Conservation (phyloP, 1,140 invertebrate species). For the Caenorhabditis latens region DNA sequence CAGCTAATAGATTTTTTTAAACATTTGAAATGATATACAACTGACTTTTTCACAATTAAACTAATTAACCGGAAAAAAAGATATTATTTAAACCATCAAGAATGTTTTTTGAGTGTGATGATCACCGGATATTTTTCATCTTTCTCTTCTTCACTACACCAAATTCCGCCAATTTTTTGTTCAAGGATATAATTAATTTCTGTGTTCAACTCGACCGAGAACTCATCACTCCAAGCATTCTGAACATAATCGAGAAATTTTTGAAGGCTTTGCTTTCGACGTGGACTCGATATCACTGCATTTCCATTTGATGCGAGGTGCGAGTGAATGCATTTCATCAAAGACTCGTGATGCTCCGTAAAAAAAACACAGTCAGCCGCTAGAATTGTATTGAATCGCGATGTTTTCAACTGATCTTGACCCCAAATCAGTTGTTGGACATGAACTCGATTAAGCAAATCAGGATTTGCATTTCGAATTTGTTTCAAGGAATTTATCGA, state of each 20-base stretch:
- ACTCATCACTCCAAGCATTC: slow-evolving; percentile 2
- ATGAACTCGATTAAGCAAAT: neutral
- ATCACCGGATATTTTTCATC: slow-evolving; percentile 21
- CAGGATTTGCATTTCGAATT: slow-evolving; percentile 2
- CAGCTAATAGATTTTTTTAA: neutral
- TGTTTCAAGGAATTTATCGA: slow-evolving; percentile 31
- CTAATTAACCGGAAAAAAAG: neutral
- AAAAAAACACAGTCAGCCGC: slow-evolving; percentile 63
- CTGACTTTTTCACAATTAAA: neutral
- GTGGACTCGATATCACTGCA: slow-evolving; percentile 48
- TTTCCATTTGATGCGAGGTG: neutral
- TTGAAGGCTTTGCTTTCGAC: slow-evolving; percentile 54
- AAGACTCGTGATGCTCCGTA: slow-evolving; percentile 28
- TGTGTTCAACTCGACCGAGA: neutral
- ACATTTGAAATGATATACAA: neutral
- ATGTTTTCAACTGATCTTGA: neutral
- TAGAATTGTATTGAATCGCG: slow-evolving; percentile 52
- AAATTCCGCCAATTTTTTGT: slow-evolving; percentile 13
- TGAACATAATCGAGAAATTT: slow-evolving; percentile 44
- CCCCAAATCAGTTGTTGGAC: slow-evolving; percentile 47
- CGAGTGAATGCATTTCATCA: slow-evolving; percentile 31
- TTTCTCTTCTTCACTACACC: slow-evolving; percentile 14
- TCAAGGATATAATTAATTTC: neutral
- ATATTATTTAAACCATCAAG: neutral
- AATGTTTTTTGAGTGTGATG: neutral